These are phyloP conservation scores for Harpalus rubripes DNA, from an alignment of 2,888 invertebrate species.

Conservation along the genomic window DNA sequence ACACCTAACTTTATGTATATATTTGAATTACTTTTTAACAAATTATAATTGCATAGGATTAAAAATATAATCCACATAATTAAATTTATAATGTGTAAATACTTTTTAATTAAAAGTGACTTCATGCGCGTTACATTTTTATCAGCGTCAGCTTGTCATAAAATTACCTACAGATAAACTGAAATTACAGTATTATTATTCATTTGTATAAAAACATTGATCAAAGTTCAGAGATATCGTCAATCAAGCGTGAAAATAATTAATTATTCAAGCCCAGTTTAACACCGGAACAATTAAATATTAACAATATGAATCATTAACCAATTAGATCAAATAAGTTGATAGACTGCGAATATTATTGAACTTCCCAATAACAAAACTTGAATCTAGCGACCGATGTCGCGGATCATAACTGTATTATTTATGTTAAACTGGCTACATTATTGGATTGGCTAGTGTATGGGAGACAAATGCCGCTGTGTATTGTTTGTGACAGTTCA, in stretches of 20 bases:
- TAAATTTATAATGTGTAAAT: not conserved
- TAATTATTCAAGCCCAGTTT: constrained; percentile 9
- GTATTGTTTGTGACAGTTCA: constrained; percentile 28
- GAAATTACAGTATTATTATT: not conserved
- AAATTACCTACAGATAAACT: not conserved
- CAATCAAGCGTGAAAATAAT: not conserved
- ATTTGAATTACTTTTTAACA: not conserved
- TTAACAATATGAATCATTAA: constrained; percentile 9
- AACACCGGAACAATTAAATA: not conserved
- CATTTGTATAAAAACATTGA: not conserved
- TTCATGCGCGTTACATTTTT: not conserved
- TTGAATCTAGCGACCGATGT: constrained; percentile 18
- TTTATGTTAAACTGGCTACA: constrained; percentile 19
- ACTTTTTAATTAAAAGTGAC: not conserved
- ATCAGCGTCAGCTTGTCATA: not conserved
- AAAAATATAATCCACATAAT: not conserved
- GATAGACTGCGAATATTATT: not conserved
- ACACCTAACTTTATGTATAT: not conserved
- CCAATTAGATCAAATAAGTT: constrained; percentile 2
- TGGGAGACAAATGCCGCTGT: constrained; percentile 4
- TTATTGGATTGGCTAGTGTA: constrained; percentile 7
- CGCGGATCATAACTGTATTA: constrained; percentile 1
- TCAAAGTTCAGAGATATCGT: not conserved
- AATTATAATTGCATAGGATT: constrained; percentile 3
- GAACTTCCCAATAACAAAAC: constrained; percentile 8